Base-by-base conservation (phyloP, 2,888 invertebrate genomes). In the Phaonia tiefii region DNA sequence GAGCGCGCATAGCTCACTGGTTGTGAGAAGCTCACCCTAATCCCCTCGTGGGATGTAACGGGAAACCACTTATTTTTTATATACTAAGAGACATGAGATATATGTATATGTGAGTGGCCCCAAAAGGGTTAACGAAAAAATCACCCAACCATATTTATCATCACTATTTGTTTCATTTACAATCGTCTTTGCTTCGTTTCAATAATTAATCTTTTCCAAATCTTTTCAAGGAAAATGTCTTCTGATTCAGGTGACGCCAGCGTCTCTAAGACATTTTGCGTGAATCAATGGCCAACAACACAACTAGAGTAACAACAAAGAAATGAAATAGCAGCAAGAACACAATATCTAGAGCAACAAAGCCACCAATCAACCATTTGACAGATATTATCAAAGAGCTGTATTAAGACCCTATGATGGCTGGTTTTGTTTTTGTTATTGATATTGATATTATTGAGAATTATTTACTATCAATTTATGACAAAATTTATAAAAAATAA, bases 171-270 rank as follows among this genome's bases (percentile, higher is more conserved):
- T 70, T 56, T 74, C 54, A 70, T 74, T 79, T 58, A 31, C 56
- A 69, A 37, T 37, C 66, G 44, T 63, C 46, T 80, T 72, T 39
- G 60, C 54, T 73, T 72, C 31, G 39, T 75, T 67, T 80, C 67
- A 75, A n/a, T 72, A 63, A 63, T 54, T 75, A 80, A 75, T 80
- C 75, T 69, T 15, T 54, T 54, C 42, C 25, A 75, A 75, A 75
- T 80, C 75, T 80, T 63, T 80, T 72, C 71, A 71, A 54, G 58
- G 75, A 67, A 79, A 72, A 75, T 2, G 39, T 72, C 42, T 72
- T 69, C 60, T n/a, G 71, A 67, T 63, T 75, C 67, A 80, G 67
- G 39, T 67, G 72, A 80, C 75, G 75, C 71, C 75, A 75, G 13
- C 42, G 70, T 49, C 22, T 22, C 37, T 25, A n/a, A 60, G 26